Evolutionary conservation across 2,888 invertebrate species (phyloP), one percentile per base, ranked within the genome.

Genomic region (Hybos culiciformis): DNA sequence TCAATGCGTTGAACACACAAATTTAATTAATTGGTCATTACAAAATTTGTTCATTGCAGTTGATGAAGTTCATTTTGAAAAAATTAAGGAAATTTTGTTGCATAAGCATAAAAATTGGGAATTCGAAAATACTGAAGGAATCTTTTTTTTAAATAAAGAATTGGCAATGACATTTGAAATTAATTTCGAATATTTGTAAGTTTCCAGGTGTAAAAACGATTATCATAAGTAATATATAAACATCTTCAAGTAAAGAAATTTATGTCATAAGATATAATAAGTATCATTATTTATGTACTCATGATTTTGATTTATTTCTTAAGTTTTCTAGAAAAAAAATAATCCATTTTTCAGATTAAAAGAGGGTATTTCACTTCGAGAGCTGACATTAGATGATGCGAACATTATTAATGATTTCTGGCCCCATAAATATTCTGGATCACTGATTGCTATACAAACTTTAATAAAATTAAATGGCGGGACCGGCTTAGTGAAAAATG

Each of bases 401-500:
- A 24, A 37, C 9, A 18, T 46, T 12, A 48, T 51, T 12, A 44
- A 50, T 32, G 40, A 48, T 3, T 36, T 40, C 8, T 51, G 51
- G 50, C 42, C 43, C 6, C 41, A 50, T 19, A 43, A 39, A 9
- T 50, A 49, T 24, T 18, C 42, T 2, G 45, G 43, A 6, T 49
- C 51, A 5, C 41, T 43, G 11, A 36, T 43, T 14, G 44, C 45
- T 2, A 40, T 51, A 3, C 31, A 42, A 14, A 31, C 42, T 5
- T 44, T 45, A 3, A 48, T 51, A 20, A 20, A 40, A 32, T 32
- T 45, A 3, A 49, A 47, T 32, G 43, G 44, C 7, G 47, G 48
- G 4, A 43, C 44, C 8, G 45, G 50, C 14, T 31, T 50, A 18
- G 47, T 47, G 14, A 42, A 38, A 21, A 43, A 42, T 11, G 33